Conservation (phyloP, 2,797 vertebrate species). For the Momotus momota region DNA sequence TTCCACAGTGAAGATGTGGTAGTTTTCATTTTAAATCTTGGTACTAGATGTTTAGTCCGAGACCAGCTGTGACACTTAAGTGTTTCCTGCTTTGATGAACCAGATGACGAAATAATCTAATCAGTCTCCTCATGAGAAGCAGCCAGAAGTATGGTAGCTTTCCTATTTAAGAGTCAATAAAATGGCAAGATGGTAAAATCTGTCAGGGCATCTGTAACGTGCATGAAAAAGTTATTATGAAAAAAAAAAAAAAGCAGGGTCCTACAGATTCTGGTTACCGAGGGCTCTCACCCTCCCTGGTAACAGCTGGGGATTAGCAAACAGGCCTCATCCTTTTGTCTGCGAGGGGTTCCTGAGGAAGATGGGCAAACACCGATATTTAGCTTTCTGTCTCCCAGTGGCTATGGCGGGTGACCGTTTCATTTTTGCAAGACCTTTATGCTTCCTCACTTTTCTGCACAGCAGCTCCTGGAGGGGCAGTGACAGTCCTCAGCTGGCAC, state of each 20-base stretch:
- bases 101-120: constrained; percentile 78
- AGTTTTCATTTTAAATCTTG: constrained; percentile 75
- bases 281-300: constrained; percentile 46
- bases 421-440: not conserved
- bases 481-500: not conserved
- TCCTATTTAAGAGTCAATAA: constrained; percentile 72
- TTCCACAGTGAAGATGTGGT: constrained; percentile 61
- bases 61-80: constrained; percentile 74
- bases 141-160: constrained; percentile 71
- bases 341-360: not conserved
- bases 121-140: constrained; percentile 73
- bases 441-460: not conserved
- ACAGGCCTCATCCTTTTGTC: not conserved
- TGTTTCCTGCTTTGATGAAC: constrained; percentile 77
- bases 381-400: not conserved
- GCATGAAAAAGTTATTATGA: constrained; percentile 18
- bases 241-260: constrained; percentile 6
- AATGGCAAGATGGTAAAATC: constrained; percentile 62
- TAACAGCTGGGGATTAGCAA: constrained; percentile 40
- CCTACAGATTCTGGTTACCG: constrained; percentile 38
- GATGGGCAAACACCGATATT: not conserved
- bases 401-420: not conserved
- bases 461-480: not conserved
- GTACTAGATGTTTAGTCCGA: constrained; percentile 68
- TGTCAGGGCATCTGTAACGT: constrained; percentile 57